Evolutionary conservation across 2,888 invertebrate species (phyloP).

Genomic region (Lithophane leautieri): DNA sequence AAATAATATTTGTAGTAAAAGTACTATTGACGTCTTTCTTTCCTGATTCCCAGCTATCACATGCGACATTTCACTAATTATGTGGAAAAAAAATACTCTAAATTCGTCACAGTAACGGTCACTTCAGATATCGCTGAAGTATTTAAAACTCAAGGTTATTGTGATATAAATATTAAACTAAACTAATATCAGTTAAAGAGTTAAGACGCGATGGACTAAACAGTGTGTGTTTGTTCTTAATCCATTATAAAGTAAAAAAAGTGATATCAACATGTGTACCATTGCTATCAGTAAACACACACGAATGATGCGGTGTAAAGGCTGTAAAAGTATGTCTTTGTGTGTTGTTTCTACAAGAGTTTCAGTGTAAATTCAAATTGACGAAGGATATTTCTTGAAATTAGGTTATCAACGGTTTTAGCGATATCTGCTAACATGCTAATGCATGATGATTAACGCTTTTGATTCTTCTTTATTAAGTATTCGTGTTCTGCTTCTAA

Average conservation of each 20-base stretch:
- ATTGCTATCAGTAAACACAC: conserved; percentile 54
- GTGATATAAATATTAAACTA: conserved; percentile 32
- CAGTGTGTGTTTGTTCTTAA: conserved; percentile 19
- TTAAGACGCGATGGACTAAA: conserved; percentile 25
- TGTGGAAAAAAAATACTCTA: conserved; percentile 12
- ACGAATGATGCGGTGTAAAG: conserved; percentile 16
- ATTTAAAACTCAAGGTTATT: conserved; percentile 35
- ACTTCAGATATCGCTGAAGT: conserved; percentile 36
- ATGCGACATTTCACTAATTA: conserved; percentile 8
- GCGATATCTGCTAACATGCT: too few relatives aligned
- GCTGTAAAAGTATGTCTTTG: conserved; percentile 30
- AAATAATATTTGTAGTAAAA: neutral
- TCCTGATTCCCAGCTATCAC: neutral
- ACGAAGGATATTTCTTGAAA: neutral
- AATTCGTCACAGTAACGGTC: conserved; percentile 49
- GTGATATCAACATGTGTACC: conserved; percentile 48
- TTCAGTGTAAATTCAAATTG: neutral
- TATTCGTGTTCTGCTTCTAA: too few relatives aligned
- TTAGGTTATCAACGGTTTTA: too few relatives aligned
- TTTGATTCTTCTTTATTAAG: too few relatives aligned
- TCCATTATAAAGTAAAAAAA: neutral
- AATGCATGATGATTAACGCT: too few relatives aligned
- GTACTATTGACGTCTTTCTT: too few relatives aligned
- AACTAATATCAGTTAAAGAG: conserved; percentile 36
- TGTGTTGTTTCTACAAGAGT: neutral